Evolutionary conservation across 2,113 vertebrate genomes (phyloP), one percentile per base, ranked within the genome.

Genomic region (Siniperca chuatsi): DNA sequence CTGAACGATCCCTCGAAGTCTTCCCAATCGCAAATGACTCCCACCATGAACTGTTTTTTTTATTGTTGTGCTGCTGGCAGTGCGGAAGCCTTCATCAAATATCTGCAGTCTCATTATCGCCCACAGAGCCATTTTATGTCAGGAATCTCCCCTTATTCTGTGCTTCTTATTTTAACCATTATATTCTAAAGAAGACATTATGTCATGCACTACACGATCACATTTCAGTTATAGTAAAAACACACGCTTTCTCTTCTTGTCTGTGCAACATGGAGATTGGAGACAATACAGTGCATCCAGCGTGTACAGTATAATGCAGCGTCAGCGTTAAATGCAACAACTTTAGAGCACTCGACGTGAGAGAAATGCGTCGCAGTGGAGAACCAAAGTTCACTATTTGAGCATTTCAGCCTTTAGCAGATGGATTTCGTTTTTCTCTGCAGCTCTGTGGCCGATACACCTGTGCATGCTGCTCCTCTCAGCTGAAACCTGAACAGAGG

Each of bases 61-160:
- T 52, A 46, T n/a, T 10, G 35, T 61, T n/a, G 62, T 69, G 75
- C 78, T 78, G 50, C 71, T 71, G 75, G 69, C 77, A 65, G 76
- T 75, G 87, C 79, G 72, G 55, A 78, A 78, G 68, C 40, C 57
- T 88, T 84, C 85, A 69, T 66, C 60, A 74, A 84, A 88, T n/a
- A 78, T 84, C 92, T 85, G 90, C 91, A 92, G 87, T 73, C 72
- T 88, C 91, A 90, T 90, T 88, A 92, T 82, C 84, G 29, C 81
- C 81, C 78, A 57, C 75, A 67, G 73, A 88, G 67, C 71, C 75
- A 40, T 82, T 71, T 87, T 66, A 54, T 35, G 64, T 57, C 46
- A 52, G 21, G 33, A 67, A 79, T 55, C 60, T 67, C 62, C 33
- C 35, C 12, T 82, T 64, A 64, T 46, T 37, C 23, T 35, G 11